Evolutionary conservation across 2,888 invertebrate species (phyloP).

Genomic region (Coenonympha glycerion): DNA sequence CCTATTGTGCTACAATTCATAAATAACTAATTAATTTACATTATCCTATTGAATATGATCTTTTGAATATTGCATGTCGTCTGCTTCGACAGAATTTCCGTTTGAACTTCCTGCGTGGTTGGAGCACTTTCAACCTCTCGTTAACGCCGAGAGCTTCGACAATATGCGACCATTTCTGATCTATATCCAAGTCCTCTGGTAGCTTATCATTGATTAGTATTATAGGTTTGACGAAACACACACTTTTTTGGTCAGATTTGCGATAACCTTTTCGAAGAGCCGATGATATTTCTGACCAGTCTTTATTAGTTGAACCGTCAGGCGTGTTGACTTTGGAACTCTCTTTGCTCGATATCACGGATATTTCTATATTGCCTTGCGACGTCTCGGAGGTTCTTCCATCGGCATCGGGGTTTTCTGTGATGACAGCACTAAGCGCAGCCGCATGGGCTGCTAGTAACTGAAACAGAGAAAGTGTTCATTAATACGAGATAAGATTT

Average conservation of each 20-base stretch:
- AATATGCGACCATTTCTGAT: slow-evolving; percentile 54
- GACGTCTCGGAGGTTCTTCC: slow-evolving; percentile 40
- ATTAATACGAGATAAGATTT: too few species aligned
- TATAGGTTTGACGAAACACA: slow-evolving; percentile 49
- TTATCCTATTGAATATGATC: slow-evolving; percentile 65
- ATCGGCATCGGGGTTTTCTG: slow-evolving; percentile 42
- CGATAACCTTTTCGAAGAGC: slow-evolving; percentile 41
- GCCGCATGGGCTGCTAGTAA: slow-evolving; percentile 57
- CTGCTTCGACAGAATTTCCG: slow-evolving; percentile 58
- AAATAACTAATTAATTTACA: too few species aligned
- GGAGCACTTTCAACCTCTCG: slow-evolving; percentile 53
- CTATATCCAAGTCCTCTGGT: slow-evolving; percentile 62
- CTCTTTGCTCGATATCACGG: slow-evolving; percentile 46
- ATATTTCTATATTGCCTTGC: slow-evolving; percentile 49
- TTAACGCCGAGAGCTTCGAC: slow-evolving; percentile 47
- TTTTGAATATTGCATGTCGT: slow-evolving; percentile 57
- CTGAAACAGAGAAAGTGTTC: slow-evolving; percentile 45
- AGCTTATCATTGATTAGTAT: slow-evolving; percentile 64
- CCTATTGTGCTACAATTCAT: neutral
- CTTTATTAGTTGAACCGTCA: slow-evolving; percentile 35
- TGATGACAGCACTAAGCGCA: slow-evolving; percentile 42
- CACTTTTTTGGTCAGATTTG: slow-evolving; percentile 37
- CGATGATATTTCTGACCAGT: slow-evolving; percentile 44
- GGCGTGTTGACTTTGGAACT: slow-evolving; percentile 42
- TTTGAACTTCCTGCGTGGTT: slow-evolving; percentile 51